phyloP scores from a whole-genome alignment of 2,888 invertebrate species.

The Physocephala rufipes region DNA sequence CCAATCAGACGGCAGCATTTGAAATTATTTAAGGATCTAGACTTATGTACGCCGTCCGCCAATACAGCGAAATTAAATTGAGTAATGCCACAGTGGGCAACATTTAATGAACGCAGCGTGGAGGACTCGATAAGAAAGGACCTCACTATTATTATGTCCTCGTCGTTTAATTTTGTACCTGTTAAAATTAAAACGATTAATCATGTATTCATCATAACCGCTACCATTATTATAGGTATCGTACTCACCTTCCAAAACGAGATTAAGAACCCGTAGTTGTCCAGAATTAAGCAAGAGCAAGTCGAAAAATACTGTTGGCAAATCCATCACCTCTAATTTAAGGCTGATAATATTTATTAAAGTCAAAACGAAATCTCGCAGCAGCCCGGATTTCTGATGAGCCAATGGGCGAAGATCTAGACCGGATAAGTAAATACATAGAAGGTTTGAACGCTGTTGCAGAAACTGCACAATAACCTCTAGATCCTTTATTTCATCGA shows the following conservation, averaged over 20 bases:
- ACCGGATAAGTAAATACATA: slow-evolving; percentile 23
- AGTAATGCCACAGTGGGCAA: slow-evolving; percentile 52
- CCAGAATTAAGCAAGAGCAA: slow-evolving; percentile 47
- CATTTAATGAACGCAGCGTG: slow-evolving; percentile 49
- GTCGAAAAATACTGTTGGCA: slow-evolving; percentile 53
- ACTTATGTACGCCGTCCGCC: slow-evolving; percentile 61
- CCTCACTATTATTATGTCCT: slow-evolving; percentile 45
- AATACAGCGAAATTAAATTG: slow-evolving; percentile 58
- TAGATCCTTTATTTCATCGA: slow-evolving; percentile 52
- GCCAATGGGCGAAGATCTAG: slow-evolving; percentile 15
- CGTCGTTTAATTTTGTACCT: slow-evolving; percentile 50
- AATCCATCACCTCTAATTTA: slow-evolving; percentile 50
- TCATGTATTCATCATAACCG: background rate
- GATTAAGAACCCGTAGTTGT: slow-evolving; percentile 45
- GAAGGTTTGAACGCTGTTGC: slow-evolving; percentile 37
- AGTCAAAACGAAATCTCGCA: slow-evolving; percentile 46
- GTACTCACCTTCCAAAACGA: slow-evolving; percentile 53
- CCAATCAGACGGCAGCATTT: slow-evolving; percentile 54
- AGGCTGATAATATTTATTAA: slow-evolving; percentile 46
- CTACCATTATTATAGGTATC: background rate
- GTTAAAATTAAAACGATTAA: background rate
- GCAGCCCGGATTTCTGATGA: slow-evolving; percentile 8
- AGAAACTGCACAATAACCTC: slow-evolving; percentile 53
- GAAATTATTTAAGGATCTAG: slow-evolving; percentile 48
- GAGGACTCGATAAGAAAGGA: slow-evolving; percentile 49